Evolutionary conservation across 1,140 invertebrate genomes (phyloP).

Genomic region (Neodiprion lecontei): DNA sequence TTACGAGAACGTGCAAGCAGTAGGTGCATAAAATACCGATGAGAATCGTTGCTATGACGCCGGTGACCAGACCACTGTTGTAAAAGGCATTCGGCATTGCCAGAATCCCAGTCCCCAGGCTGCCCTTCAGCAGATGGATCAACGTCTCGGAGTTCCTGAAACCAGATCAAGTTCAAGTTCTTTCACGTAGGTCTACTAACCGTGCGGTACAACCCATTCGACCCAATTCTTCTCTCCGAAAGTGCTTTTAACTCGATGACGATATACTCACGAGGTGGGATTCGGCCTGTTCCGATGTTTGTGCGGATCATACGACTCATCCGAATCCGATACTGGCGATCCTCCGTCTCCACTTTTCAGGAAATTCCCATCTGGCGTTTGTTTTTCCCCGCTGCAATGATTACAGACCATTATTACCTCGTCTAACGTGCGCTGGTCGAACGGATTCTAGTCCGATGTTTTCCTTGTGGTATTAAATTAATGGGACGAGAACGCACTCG

Average conservation of each 20-base stretch:
- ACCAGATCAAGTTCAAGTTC: constrained; percentile 17
- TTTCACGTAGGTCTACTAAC: too few relatives aligned
- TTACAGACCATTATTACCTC: too few relatives aligned
- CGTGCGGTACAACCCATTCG: too few relatives aligned
- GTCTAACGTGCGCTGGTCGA: too few relatives aligned
- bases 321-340: constrained; percentile 21
- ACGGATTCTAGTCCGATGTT: too few relatives aligned
- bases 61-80: constrained; percentile 72
- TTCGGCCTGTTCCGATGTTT: constrained; percentile 48
- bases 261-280: constrained; percentile 53
- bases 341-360: constrained; percentile 22
- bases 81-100: constrained; percentile 82
- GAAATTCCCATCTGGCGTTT: constrained; percentile 25
- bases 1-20: constrained; percentile 72
- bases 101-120: constrained; percentile 79
- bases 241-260: constrained; percentile 10
- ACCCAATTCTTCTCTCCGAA: neutral
- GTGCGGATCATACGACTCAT: constrained; percentile 51
- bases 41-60: constrained; percentile 65
- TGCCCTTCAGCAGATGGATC: constrained; percentile 75
- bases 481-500: too few relatives aligned
- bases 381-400: constrained; percentile 31
- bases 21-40: constrained; percentile 70
- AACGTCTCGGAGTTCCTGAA: constrained; percentile 71
- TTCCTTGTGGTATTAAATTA: too few relatives aligned